A percentile compares a stretch with the other conserved stretches of the same genome.
phyloP scores from a whole-genome alignment of 2,113 vertebrate species.

The Sander lucioperca region DNA sequence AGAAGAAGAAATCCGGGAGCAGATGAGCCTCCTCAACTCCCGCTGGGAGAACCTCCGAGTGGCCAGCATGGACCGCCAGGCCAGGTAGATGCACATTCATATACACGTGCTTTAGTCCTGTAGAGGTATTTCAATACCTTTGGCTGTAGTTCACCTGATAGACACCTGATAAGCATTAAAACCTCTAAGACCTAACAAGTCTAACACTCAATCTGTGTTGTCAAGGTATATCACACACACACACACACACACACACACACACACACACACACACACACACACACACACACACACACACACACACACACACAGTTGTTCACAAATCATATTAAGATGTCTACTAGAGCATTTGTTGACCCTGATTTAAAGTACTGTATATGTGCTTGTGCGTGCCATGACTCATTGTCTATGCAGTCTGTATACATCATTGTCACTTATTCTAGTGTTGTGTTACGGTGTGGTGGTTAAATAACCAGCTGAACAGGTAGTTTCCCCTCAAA shows the following conservation, averaged over 20 bases:
- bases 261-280: no score
- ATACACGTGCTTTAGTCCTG: background rate
- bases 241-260: no score
- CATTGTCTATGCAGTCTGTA: background rate
- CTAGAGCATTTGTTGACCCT: conserved; percentile 26
- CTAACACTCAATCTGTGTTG: conserved; percentile 28
- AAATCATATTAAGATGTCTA: conserved; percentile 18
- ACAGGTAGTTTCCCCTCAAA: background rate
- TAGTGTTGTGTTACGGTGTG: conserved; percentile 15
- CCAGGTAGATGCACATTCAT: conserved; percentile 83
- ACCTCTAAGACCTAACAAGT: conserved; percentile 23
- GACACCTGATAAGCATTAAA: conserved; percentile 43
- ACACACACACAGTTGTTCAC: background rate
- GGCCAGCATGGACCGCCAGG: conserved; percentile 97
- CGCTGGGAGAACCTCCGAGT: conserved; percentile 95
- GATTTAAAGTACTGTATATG: background rate
- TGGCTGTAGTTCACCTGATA: background rate
- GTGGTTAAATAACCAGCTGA: background rate
- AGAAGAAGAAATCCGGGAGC: conserved; percentile 96
- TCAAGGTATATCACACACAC: conserved; percentile 55
- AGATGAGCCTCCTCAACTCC: conserved; percentile 95
- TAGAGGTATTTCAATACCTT: background rate
- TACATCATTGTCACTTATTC: conserved; percentile 1
- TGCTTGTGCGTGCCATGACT: conserved; percentile 6
- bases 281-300: conserved; percentile 9